A percentile compares a stretch with the other conserved stretches of the same genome.
Evolutionary conservation across 2,113 vertebrate genomes (phyloP).

Genomic region (Microcebus tavaratra): DNA sequence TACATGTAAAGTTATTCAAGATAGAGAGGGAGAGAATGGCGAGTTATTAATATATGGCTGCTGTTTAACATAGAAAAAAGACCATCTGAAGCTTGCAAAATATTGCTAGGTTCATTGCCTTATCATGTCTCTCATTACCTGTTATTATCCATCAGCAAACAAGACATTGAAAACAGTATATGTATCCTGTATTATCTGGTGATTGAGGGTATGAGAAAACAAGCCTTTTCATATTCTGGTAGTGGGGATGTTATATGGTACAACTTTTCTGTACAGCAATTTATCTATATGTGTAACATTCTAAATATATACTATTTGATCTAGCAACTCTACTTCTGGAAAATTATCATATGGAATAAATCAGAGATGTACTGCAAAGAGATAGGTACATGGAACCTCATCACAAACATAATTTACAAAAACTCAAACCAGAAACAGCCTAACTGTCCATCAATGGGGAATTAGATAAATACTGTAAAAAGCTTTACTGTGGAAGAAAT

Average conservation of each 20-base stretch:
- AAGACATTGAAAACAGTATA: conserved; percentile 8
- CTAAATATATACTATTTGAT: not conserved
- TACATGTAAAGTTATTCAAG: not conserved
- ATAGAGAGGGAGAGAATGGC: not conserved
- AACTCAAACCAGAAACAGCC: not conserved
- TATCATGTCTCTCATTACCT: not conserved
- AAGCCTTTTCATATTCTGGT: not conserved
- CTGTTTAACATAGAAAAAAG: not conserved
- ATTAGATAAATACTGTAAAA: not conserved
- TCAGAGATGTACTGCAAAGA: not conserved
- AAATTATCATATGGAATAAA: not conserved
- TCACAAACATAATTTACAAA: conserved; percentile 28
- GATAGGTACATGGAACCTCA: not conserved
- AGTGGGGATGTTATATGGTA: not conserved
- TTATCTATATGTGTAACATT: not conserved
- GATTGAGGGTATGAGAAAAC: not conserved
- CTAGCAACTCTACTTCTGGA: not conserved
- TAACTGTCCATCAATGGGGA: not conserved
- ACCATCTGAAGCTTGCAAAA: not conserved
- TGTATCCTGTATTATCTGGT: not conserved
- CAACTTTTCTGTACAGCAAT: not conserved
- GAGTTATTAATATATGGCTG: not conserved
- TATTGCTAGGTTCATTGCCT: not conserved
- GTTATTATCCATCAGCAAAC: not conserved
- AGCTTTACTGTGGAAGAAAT: not conserved